Evolutionary conservation across 2,113 vertebrate genomes (phyloP).

Genomic region (Hippoglossus stenolepis): DNA sequence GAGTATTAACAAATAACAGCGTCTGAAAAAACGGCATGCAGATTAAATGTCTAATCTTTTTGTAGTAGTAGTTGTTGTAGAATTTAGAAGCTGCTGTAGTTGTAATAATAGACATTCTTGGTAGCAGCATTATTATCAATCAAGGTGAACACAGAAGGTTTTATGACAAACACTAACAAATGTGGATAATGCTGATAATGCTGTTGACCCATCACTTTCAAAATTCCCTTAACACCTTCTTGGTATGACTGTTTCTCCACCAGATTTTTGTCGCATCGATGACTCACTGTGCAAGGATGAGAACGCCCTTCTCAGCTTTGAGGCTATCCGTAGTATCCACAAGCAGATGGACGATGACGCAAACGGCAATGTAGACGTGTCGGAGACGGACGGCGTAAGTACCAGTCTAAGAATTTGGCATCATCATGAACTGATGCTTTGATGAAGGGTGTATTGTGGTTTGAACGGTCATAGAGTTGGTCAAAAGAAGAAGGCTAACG

Average conservation of each 20-base stretch:
- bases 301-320: slow-evolving; percentile 91
- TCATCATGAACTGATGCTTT: background rate
- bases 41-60: background rate
- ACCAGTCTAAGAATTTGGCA: background rate
- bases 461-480: background rate
- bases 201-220: background rate
- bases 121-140: background rate
- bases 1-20: no score
- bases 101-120: background rate
- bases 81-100: background rate
- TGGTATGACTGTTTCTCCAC: slow-evolving; percentile 14
- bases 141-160: background rate
- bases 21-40: background rate
- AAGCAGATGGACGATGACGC: slow-evolving; percentile 98
- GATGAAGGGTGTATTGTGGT: background rate
- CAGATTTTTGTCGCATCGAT: slow-evolving; percentile 96
- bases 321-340: slow-evolving; percentile 94
- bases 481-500: background rate
- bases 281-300: slow-evolving; percentile 88
- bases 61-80: background rate
- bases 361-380: slow-evolving; percentile 95
- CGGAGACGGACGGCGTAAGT: slow-evolving; percentile 94
- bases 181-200: background rate
- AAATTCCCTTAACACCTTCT: background rate
- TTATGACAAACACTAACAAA: background rate